phyloP scores from a whole-genome alignment of 1,140 invertebrate species.

The Drosophila ambigua region DNA sequence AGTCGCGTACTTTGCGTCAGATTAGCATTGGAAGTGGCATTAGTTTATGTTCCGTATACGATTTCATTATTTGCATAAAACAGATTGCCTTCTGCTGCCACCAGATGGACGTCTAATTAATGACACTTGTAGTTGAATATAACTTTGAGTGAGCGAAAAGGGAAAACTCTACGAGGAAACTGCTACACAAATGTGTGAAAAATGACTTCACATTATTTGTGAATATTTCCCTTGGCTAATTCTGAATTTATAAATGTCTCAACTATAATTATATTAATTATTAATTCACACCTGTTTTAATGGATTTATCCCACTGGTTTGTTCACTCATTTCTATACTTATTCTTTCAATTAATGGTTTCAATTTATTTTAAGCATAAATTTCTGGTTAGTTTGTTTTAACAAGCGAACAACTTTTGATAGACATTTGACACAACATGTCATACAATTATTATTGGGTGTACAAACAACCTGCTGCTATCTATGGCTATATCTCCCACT shows the following conservation, averaged over 20 bases:
- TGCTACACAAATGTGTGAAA: constrained; percentile 2
- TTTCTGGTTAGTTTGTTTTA: too few relatives aligned
- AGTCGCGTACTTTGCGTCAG: constrained; percentile 40
- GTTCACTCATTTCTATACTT: neutral
- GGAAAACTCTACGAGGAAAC: neutral
- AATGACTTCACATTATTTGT: constrained; percentile 14
- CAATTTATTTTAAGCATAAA: too few relatives aligned
- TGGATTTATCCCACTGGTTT: neutral
- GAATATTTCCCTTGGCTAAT: neutral
- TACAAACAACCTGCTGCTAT: too few relatives aligned
- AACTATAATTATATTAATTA: constrained; percentile 10
- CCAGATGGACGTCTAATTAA: constrained; percentile 18
- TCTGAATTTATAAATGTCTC: constrained; percentile 25
- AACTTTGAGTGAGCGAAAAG: constrained; percentile 10
- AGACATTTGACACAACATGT: too few relatives aligned
- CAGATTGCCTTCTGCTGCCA: constrained; percentile 14
- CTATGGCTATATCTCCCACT: too few relatives aligned
- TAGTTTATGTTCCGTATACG: constrained; percentile 30
- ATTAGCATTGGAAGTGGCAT: constrained; percentile 44
- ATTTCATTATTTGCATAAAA: constrained; percentile 63
- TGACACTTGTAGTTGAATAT: constrained; percentile 9
- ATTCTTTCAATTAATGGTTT: neutral
- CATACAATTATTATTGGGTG: too few relatives aligned
- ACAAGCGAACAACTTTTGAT: too few relatives aligned
- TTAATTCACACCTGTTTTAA: constrained; percentile 12